A percentile compares a stretch with the other conserved stretches of the same genome.
phyloP scores from a whole-genome alignment of 2,113 vertebrate species.

The Cheirogaleus medius region DNA sequence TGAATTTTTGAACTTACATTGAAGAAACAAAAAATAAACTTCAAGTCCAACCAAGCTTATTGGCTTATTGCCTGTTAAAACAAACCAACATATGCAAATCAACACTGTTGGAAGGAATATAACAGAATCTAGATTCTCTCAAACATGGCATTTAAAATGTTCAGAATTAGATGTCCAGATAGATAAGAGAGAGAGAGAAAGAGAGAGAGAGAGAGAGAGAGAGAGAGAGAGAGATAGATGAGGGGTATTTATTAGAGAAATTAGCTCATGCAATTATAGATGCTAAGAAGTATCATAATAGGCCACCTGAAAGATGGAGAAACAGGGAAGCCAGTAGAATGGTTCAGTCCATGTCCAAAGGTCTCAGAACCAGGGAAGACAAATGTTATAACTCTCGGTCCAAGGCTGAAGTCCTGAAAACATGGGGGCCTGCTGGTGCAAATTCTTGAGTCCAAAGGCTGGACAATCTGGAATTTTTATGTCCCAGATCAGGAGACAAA shows the following conservation, averaged over 20 bases:
- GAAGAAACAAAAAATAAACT: not conserved
- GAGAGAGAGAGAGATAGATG: not conserved
- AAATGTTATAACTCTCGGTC: not conserved
- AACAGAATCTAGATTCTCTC: not conserved
- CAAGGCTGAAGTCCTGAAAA: not conserved
- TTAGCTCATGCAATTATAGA: not conserved
- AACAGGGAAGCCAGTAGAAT: not conserved
- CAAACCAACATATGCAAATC: not conserved
- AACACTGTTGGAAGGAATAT: not conserved
- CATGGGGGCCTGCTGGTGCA: rapidly evolving
- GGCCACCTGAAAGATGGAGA: not conserved
- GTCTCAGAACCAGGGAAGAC: not conserved
- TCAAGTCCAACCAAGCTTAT: not conserved
- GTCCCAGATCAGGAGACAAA: not conserved
- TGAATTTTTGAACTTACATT: not conserved
- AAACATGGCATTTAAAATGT: not conserved
- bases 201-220: not conserved
- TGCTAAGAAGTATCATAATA: not conserved
- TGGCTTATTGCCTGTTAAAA: not conserved
- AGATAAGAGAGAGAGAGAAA: not conserved
- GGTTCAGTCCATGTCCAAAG: not conserved
- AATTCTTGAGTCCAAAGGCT: not conserved
- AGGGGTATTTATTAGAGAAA: not conserved
- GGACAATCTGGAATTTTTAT: not conserved
- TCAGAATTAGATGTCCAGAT: not conserved